Base-by-base conservation (phyloP, 2,113 vertebrate genomes). In the Spermophilus dauricus region DNA sequence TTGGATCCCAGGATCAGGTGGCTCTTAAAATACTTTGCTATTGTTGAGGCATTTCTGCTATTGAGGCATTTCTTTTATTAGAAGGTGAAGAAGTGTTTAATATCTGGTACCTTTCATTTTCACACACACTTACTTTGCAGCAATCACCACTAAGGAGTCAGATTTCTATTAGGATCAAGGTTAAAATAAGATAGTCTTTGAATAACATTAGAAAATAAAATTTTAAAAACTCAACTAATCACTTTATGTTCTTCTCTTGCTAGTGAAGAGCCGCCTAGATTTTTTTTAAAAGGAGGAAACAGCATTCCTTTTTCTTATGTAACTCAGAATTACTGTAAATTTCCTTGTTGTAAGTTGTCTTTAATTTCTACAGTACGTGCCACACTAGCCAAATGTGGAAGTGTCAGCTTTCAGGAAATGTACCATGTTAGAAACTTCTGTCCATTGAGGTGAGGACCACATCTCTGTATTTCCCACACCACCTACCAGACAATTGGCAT, bases 141-240 rank as follows among this genome's bases (percentile, higher is more conserved):
- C 45, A 65, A 17, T 88, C 32, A 63, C 65, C 39, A 86, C 39
- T 34, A 86, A 86, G 45, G 51, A 95, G 20, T 26, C 17, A 86
- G 58, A 94, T 32, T 81, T 72, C 88, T 30, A 73, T 56, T 20
- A 97, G 63, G 61, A 77, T 53, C 72, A 73, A 86, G 2, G 18
- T 73, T 73, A 72, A n/a, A 69, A 11, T 48, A 89, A 5, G 9
- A 45, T 73, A 90, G 53, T 90, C 48, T 88, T 45, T 58, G 42
- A 94, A 32, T 69, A 78, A 87, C 70, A 72, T 67, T 86, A 58
- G 73, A 86, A 97, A 93, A 72, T n/a, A 83, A 12, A 53, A 30
- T 73, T 83, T 48, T 22, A 72, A 82, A 94, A 95, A 91, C 32
- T 32, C 1, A 95, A 70, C 51, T 90, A 63, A n/a, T 42, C 37